Percentiles rank a stretch among this genome's conserved stretches.
phyloP scores from a whole-genome alignment of 2,797 vertebrate species.

The Macropus fuliginosus region DNA sequence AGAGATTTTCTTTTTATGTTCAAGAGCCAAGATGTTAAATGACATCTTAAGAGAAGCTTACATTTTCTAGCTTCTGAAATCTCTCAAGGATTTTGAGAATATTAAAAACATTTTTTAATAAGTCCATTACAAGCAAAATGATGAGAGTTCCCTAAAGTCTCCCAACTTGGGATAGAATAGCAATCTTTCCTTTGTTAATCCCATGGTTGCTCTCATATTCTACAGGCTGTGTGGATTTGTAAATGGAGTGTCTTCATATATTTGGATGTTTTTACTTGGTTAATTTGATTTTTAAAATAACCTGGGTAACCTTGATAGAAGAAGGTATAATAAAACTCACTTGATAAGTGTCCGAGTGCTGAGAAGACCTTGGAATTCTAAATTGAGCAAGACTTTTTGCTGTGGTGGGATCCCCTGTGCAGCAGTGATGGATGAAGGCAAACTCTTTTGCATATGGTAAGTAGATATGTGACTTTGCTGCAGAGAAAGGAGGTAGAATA shows the following conservation, averaged over 20 bases:
- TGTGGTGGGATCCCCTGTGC: not conserved
- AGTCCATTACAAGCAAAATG: conserved; percentile 53
- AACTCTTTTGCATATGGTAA: conserved; percentile 15
- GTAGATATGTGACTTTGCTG: conserved; percentile 7
- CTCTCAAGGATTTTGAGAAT: conserved; percentile 65
- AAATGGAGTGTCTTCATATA: conserved; percentile 38
- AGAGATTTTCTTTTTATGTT: conserved; percentile 42
- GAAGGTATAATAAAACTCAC: conserved; percentile 3
- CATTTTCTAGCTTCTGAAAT: conserved; percentile 47
- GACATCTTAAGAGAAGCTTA: conserved; percentile 39
- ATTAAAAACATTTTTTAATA: conserved; percentile 71
- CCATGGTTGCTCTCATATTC: conserved; percentile 38
- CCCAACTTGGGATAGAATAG: conserved; percentile 46
- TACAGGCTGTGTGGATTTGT: conserved; percentile 62
- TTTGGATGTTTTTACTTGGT: conserved; percentile 58
- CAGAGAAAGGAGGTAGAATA: not conserved
- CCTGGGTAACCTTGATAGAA: conserved; percentile 10
- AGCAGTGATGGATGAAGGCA: conserved; percentile 22
- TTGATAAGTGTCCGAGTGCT: conserved; percentile 31
- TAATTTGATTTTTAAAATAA: conserved; percentile 58
- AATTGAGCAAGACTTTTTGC: conserved; percentile 50
- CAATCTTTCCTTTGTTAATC: not conserved
- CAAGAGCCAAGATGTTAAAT: conserved; percentile 49
- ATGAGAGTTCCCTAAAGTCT: conserved; percentile 36
- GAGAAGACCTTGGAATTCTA: conserved; percentile 54